A percentile compares a stretch with the other conserved stretches of the same genome.
These are phyloP conservation scores for Scartelaos histophorus DNA, from an alignment of 2,113 vertebrate species.

Conservation along the genomic window DNA sequence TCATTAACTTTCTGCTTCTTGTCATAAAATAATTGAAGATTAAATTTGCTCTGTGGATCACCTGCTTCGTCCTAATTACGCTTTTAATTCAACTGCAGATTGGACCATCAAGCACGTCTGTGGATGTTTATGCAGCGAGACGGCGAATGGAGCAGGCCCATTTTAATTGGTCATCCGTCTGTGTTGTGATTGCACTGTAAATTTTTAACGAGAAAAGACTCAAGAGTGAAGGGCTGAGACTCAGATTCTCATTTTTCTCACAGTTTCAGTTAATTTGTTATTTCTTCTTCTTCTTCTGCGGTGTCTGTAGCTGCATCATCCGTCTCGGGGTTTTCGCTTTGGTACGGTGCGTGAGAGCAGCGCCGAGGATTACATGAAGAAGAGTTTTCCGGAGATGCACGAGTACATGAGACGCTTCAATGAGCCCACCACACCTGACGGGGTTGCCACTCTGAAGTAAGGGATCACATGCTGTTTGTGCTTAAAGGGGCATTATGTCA, in stretches of 20 bases:
- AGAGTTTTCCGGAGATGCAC: constrained; percentile 90
- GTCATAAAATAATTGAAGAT: constrained; percentile 28
- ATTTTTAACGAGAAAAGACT: constrained; percentile 13
- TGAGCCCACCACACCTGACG: constrained; percentile 85
- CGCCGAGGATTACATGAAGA: constrained; percentile 91
- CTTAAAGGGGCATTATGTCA: too few species aligned
- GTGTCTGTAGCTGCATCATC: constrained; percentile 84
- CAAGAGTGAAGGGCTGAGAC: background rate
- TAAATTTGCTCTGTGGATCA: constrained; percentile 42
- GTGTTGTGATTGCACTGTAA: constrained; percentile 42
- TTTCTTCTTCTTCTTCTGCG: background rate
- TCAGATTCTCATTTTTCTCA: background rate
- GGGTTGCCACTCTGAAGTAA: constrained; percentile 90
- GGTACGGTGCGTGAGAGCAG: constrained; percentile 93
- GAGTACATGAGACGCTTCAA: constrained; percentile 86
- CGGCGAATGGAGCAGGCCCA: constrained; percentile 14
- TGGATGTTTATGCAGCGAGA: constrained; percentile 20
- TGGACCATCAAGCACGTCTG: constrained; percentile 31
- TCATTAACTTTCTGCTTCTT: constrained; percentile 14
- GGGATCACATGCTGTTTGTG: constrained; percentile 30
- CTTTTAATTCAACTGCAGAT: constrained; percentile 40
- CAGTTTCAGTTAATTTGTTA: constrained; percentile 2
- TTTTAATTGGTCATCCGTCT: constrained; percentile 22
- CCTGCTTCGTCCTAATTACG: constrained; percentile 41
- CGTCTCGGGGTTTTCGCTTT: constrained; percentile 86